Evolutionary conservation across 2,113 vertebrate species (phyloP), one percentile per base, ranked within the genome.

Genomic region (Pelvicachromis taeniatus): DNA sequence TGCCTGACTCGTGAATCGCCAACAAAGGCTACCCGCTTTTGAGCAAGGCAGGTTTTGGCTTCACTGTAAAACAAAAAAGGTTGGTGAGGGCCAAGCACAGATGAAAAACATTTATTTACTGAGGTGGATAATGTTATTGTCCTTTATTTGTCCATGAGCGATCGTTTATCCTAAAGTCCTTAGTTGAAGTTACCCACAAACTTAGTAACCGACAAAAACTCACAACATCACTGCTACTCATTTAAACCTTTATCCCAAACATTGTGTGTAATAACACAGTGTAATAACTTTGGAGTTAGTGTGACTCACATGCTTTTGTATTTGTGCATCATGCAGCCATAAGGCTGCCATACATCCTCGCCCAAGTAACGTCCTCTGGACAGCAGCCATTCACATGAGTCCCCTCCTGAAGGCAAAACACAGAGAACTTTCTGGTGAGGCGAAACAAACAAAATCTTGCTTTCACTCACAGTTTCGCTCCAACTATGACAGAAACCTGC

Each of bases 271-370:
- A n/a, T n/a, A n/a, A n/a, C n/a, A 58, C 4, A 52, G 26, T 50
- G 52, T 17, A 83, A 42, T 26, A 81, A 42, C 78, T 14, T 16
- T 68, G 17, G n/a, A 55, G 63, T 38, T 19, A 3, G n/a, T 63
- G 86, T 85, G 87, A 82, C 96, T 97, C 94, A 99, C 99, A 87
- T 97, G 85, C 95, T 96, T 97, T 97, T 99, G 92, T 99, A 99
- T 77, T 96, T 99, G 94, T 99, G 99, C 97, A 99, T 98, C 98
- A 99, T 99, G 94, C 99, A 99, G 89, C 98, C 98, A 92, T 99
- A 97, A 42, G 99, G 99, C 84, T 99, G 99, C 99, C 99, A 99
- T 82, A 97, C 97, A 89, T 96, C 97, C 87, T 98, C 97, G 86
- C 98, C 98, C 95, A 99, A 96, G 95, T 97, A 99, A 80, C 97